Evolutionary conservation across 2,888 invertebrate genomes (phyloP).

Genomic region (Idaea dimidiata): DNA sequence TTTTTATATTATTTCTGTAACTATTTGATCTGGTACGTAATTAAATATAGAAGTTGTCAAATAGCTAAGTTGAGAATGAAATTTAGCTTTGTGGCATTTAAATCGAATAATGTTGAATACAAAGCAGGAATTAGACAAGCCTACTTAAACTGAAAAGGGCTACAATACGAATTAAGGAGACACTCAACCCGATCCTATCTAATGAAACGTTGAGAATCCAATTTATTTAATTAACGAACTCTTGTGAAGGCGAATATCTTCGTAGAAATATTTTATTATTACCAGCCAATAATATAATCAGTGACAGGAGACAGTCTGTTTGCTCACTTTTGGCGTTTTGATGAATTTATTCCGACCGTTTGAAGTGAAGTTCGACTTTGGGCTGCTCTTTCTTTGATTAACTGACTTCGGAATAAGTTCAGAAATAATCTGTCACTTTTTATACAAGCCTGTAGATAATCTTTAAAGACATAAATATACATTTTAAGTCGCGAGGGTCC

Average conservation of each 20-base stretch:
- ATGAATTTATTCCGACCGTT: conserved; percentile 23
- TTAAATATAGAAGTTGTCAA: no score
- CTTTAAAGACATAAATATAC: no score
- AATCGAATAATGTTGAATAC: conserved; percentile 1
- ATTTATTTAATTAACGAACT: neutral
- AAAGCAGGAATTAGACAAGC: neutral
- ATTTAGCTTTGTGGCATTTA: neutral
- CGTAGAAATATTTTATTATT: conserved; percentile 12
- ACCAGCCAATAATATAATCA: conserved; percentile 23
- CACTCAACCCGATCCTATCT: neutral
- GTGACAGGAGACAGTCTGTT: conserved; percentile 15
- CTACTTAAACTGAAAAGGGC: neutral
- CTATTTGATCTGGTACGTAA: no score
- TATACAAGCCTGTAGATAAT: neutral
- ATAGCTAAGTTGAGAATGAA: neutral
- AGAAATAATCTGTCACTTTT: neutral
- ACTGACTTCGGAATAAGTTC: neutral
- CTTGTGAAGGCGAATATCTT: neutral
- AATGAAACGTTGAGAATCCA: conserved; percentile 1
- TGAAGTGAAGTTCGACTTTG: conserved; percentile 19
- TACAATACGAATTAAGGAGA: neutral
- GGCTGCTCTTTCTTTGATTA: conserved; percentile 21
- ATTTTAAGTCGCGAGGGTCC: no score
- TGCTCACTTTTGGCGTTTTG: conserved; percentile 20
- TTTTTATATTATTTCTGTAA: no score